Evolutionary conservation across 1,140 invertebrate species (phyloP), one percentile per base, ranked within the genome.

Genomic region (Amphibalanus amphitrite): DNA sequence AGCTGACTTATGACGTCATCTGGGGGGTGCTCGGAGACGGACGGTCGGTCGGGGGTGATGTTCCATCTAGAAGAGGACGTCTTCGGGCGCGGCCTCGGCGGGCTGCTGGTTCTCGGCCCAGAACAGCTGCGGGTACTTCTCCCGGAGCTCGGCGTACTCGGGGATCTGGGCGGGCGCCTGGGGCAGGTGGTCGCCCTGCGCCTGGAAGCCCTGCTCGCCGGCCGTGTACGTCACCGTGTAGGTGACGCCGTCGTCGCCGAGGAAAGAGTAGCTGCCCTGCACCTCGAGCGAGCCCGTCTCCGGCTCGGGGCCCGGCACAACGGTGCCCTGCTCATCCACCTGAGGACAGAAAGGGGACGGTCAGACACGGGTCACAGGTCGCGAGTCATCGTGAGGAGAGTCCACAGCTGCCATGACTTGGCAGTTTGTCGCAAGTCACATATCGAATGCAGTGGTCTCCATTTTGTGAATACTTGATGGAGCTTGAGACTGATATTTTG

Each of bases 171-270:
- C 88, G 25, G 87, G 86, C 47, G 88, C 70, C 17, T 69, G 89
- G 64, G 90, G 90, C 28, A 91, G 79, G 78, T 90, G 89, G 30
- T 84, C 84, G 29, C 89, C 89, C 71, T 85, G 79, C 0, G 89
- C 87, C 72, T 86, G 86, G 81, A 90, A 92, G 23, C 89, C 89
- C 76, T 83, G 82, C 69, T 81, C 81, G 76, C 85, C 84, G 30
- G 84, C 84, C 67, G 82, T 78, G 75, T 84, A 85, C 73, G 80
- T 81, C 23, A 85, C 80, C 28, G 67, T 71, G 40, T 71, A 68
- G 15, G 74, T 70, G 23, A 38, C 30, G 28, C 75, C 75, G 40
- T 75, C 75, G 8, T 67, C 26, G n/a, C 65, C 65, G 65, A 67
- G n/a, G 26, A 26, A 67, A 6, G 28, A 26, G 28, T 28, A 67